Conservation (phyloP, 1,140 invertebrate species). For the Ceratina australensis region DNA sequence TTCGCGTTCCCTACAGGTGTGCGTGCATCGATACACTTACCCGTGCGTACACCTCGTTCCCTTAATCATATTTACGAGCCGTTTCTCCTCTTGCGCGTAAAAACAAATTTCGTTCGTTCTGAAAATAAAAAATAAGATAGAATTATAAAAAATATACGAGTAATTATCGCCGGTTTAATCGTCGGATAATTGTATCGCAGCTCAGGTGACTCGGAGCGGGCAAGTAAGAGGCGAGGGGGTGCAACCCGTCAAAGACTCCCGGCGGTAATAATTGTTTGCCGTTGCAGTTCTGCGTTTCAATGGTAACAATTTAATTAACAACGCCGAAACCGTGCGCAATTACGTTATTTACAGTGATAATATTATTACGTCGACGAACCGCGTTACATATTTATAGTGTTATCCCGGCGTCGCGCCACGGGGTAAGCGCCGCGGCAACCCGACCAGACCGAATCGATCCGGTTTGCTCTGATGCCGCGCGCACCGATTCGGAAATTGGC, state of each 20-base stretch:
- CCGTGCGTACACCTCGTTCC: no score
- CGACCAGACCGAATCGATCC: slow-evolving; percentile 19
- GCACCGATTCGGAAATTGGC: slow-evolving; percentile 17
- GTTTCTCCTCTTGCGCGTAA: no score
- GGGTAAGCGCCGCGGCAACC: no score
- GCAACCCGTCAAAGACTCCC: slow-evolving; percentile 39
- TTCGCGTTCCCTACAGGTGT: no score
- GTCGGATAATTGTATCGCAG: slow-evolving; percentile 43
- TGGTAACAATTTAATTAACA: slow-evolving; percentile 46
- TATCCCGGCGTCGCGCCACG: background rate
- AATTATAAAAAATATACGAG: background rate
- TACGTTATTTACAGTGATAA: slow-evolving; percentile 49
- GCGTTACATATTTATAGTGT: slow-evolving; percentile 39
- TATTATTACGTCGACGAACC: slow-evolving; percentile 27
- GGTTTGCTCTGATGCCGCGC: background rate
- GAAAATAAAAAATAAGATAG: no score
- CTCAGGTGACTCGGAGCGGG: slow-evolving; percentile 37
- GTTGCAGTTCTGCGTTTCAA: slow-evolving; percentile 32
- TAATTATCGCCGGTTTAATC: slow-evolving; percentile 45
- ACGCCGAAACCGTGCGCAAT: slow-evolving; percentile 19
- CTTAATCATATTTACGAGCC: no score
- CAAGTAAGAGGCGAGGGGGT: background rate
- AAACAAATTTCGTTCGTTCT: no score
- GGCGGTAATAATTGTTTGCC: slow-evolving; percentile 45
- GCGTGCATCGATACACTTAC: no score